phyloP scores from a whole-genome alignment of 64 coral and sea anemone genomes.

The Porites australiensis region DNA sequence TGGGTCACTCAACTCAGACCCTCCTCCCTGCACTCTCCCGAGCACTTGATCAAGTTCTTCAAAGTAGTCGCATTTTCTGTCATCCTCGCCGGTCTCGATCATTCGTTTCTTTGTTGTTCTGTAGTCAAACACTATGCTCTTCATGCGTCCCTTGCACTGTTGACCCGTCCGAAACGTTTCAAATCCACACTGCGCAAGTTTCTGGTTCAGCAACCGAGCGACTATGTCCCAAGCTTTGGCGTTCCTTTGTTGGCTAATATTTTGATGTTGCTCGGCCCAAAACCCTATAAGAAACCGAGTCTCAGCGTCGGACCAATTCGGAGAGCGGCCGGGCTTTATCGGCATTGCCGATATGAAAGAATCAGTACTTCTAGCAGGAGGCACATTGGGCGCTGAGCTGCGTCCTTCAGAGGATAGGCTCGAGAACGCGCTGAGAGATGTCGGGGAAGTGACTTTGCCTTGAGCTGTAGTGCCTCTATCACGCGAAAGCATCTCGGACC shows the following conservation, averaged over 20 bases:
- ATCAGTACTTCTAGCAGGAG: background rate
- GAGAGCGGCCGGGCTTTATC: slow-evolving; percentile 34
- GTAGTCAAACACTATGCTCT: slow-evolving; percentile 74
- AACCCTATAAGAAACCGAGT: slow-evolving; percentile 67
- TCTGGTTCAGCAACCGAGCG: slow-evolving; percentile 67
- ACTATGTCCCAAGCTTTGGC: slow-evolving; percentile 72
- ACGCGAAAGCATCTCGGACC: background rate
- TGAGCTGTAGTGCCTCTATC: background rate
- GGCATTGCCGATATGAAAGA: slow-evolving; percentile 21
- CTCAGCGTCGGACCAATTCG: slow-evolving; percentile 79
- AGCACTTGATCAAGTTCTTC: slow-evolving; percentile 67
- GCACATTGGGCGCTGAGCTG: background rate
- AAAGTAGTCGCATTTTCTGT: slow-evolving; percentile 67
- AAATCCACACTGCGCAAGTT: slow-evolving; percentile 66
- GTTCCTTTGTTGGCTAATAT: slow-evolving; percentile 71
- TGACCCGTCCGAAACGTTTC: slow-evolving; percentile 69
- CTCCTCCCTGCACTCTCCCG: slow-evolving; percentile 11
- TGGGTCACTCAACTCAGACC: background rate
- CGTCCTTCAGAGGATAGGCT: slow-evolving; percentile 13
- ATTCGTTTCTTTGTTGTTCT: slow-evolving; percentile 55
- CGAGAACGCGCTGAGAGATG: slow-evolving; percentile 3
- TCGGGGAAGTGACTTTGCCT: background rate
- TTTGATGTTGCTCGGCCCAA: slow-evolving; percentile 68
- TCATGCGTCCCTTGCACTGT: slow-evolving; percentile 80
- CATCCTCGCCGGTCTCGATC: slow-evolving; percentile 39